Base-by-base conservation (phyloP, 2,888 invertebrate species). In the Platycheirus rosarum region DNA sequence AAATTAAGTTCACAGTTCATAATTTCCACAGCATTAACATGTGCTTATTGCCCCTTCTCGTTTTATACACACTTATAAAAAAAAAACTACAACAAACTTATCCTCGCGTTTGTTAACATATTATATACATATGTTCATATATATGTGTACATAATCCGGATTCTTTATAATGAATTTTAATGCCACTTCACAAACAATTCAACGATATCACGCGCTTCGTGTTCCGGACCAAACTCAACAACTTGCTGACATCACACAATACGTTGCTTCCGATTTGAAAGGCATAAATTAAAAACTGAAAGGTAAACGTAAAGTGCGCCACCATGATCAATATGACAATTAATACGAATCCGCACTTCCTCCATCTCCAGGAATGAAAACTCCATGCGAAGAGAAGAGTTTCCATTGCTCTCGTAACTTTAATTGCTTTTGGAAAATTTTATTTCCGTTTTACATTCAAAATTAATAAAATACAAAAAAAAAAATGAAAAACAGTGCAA, bases 261-360 rank as follows among this genome's bases (percentile, higher is more conserved):
- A 35, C 42, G 62, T 46, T 53, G 20, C 69, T 29, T 53, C 35
- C 37, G 18, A 53, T 62, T n/a, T 63, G 13, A 32, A 32, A 9
- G 49, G 23, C 35, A 44, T 29, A 66, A 60, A 51, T 16, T 29
- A 77, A 77, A 71, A 51, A 49, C 65, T 16, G 2, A 55, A 49
- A 5, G 6, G 18, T 32, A 37, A 14, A 11, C 23, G 26, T 35
- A 62, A 79, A 74, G 51, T n/a, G n/a, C 44, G 46, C 60, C 44
- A 76, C 53, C 70, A 65, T 76, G 76, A 66, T 80, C 80, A 80
- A 75, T 80, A 71, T 62, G 76, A 80, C 76, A 76, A 76, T 80
- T 76, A 76, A 44, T 44, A 32, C 57, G 57, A 57, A 55, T 11
- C 35, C 55, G 29, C 4, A 32, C 6, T 23, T 35, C 23, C 23